These are phyloP conservation scores for Phenganax marumi DNA, from an alignment of 92 coral and sea anemone genomes.

Conservation along the genomic window DNA sequence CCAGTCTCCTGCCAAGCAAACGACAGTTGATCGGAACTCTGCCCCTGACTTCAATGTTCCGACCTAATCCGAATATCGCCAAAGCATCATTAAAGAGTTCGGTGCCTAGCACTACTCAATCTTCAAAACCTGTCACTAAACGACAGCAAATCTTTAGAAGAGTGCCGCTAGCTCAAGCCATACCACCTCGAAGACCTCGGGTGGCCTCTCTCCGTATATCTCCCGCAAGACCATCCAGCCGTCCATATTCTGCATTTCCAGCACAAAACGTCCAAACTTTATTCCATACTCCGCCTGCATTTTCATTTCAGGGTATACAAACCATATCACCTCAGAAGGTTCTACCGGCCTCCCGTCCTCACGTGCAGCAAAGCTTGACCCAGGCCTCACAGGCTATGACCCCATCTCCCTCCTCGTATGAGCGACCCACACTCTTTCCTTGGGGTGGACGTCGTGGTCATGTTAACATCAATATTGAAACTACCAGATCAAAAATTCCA, in stretches of 20 bases:
- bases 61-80: constrained; percentile 21
- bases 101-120: background rate
- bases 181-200: constrained; percentile 59
- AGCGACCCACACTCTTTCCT: constrained; percentile 26
- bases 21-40: constrained; percentile 87
- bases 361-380: constrained; percentile 50
- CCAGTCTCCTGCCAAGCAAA: constrained; percentile 21
- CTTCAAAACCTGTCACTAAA: constrained; percentile 1
- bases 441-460: constrained; percentile 37
- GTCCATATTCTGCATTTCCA: constrained; percentile 4
- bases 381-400: constrained; percentile 48
- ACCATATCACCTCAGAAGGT: constrained; percentile 10
- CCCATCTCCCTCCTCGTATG: constrained; percentile 44
- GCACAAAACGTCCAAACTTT: constrained; percentile 1
- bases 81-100: constrained; percentile 11
- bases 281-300: background rate
- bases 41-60: constrained; percentile 53
- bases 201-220: background rate
- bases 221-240: background rate
- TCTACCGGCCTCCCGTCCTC: constrained; percentile 19
- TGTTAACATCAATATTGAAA: constrained; percentile 80
- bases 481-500: constrained; percentile 83
- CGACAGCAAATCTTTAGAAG: constrained; percentile 59
- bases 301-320: background rate
- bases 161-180: constrained; percentile 81